Percentiles rank a stretch among this genome's conserved stretches.
These are phyloP conservation scores for Hemithea aestivaria DNA, from an alignment of 2,888 invertebrate genomes.

Conservation along the genomic window DNA sequence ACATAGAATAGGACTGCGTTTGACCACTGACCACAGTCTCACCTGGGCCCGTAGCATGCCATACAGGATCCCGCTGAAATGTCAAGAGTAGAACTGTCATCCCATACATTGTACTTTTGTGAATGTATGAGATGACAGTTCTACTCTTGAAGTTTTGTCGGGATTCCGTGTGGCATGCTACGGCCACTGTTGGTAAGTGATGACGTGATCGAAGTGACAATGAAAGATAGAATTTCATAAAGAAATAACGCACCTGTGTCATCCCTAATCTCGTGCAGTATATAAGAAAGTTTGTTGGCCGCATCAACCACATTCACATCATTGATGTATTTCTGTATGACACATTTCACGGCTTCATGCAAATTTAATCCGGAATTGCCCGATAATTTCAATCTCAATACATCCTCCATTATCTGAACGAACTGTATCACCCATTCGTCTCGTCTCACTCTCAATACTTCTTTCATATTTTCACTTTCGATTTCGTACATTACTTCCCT, in stretches of 20 bases:
- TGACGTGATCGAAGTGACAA: too few relatives aligned
- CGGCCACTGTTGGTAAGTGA: too few relatives aligned
- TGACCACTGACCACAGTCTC: too few relatives aligned
- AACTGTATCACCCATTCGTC: slow-evolving; percentile 66
- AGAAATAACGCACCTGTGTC: slow-evolving; percentile 41
- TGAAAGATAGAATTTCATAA: too few relatives aligned
- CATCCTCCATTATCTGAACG: slow-evolving; percentile 67
- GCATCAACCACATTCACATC: slow-evolving; percentile 41
- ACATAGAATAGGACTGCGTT: too few relatives aligned
- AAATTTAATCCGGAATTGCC: slow-evolving; percentile 40
- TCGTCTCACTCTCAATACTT: slow-evolving; percentile 43
- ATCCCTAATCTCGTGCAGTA: slow-evolving; percentile 45
- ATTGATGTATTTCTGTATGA: slow-evolving; percentile 42
- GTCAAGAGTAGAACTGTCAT: too few relatives aligned
- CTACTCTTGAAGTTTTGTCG: too few relatives aligned
- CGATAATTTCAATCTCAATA: slow-evolving; percentile 48
- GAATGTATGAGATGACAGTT: too few relatives aligned
- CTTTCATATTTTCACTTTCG: slow-evolving; percentile 43
- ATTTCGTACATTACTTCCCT: slow-evolving; percentile 48
- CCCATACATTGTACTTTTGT: too few relatives aligned
- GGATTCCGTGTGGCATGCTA: too few relatives aligned
- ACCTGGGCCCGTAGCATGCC: too few relatives aligned
- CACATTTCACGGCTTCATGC: slow-evolving; percentile 53
- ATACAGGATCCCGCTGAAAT: too few relatives aligned
- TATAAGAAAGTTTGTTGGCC: slow-evolving; percentile 42